Percentiles rank a stretch among this genome's conserved stretches.
These are phyloP conservation scores for Magallana ariakensis DNA, from an alignment of 1,140 invertebrate genomes.

Conservation along the genomic window DNA sequence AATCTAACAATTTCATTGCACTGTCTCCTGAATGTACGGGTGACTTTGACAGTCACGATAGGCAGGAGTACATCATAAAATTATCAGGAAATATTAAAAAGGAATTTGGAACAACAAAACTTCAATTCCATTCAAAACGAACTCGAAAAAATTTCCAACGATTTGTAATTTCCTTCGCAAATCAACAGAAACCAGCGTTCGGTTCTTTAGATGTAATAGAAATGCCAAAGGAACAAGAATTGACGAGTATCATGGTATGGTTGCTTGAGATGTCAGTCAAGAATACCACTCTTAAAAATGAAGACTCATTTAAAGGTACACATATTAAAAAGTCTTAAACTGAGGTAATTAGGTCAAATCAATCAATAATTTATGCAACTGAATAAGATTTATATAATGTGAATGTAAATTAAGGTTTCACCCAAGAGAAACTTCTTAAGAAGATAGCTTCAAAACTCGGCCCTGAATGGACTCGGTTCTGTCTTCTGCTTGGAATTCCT, in stretches of 20 bases:
- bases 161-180: slow-evolving; percentile 35
- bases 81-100: slow-evolving; percentile 47
- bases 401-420: slow-evolving; percentile 41
- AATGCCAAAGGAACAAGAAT: background rate
- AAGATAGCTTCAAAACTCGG: slow-evolving; percentile 40
- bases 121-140: slow-evolving; percentile 55
- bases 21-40: slow-evolving; percentile 37
- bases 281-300: background rate
- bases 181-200: slow-evolving; percentile 10
- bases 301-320: background rate
- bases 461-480: slow-evolving; percentile 52
- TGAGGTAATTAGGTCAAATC: background rate
- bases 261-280: slow-evolving; percentile 40
- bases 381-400: background rate
- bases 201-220: slow-evolving; percentile 41
- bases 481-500: slow-evolving; percentile 49
- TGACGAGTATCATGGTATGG: slow-evolving; percentile 21
- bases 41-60: slow-evolving; percentile 47
- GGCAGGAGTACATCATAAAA: slow-evolving; percentile 41
- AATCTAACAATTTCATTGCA: slow-evolving; percentile 26
- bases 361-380: background rate
- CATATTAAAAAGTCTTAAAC: background rate
- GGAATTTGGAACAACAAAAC: slow-evolving; percentile 21
- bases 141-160: slow-evolving; percentile 43
- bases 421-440: slow-evolving; percentile 42